A percentile compares a stretch with the other conserved stretches of the same genome.
These are phyloP conservation scores for Mimas tiliae DNA, from an alignment of 2,888 invertebrate genomes.

Conservation along the genomic window DNA sequence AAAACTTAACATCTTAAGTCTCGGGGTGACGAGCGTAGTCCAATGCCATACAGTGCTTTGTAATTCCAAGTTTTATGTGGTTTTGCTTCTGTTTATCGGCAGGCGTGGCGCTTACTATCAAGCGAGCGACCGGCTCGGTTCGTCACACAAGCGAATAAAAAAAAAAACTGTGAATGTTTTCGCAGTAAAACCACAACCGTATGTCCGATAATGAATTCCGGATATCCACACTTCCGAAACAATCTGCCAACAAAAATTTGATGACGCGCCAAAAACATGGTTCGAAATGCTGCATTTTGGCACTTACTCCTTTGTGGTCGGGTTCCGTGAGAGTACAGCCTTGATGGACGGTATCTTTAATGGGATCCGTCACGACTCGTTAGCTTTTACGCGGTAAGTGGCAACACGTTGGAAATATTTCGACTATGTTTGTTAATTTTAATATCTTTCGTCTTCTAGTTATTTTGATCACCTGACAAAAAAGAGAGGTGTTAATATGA, in stretches of 20 bases:
- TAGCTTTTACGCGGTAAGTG: slow-evolving; percentile 28
- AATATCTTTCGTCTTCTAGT: background rate
- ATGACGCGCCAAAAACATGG: slow-evolving; percentile 23
- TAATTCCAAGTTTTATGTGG: too few species aligned
- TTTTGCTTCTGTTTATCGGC: too few species aligned
- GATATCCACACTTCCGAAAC: slow-evolving; percentile 19
- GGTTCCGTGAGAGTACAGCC: slow-evolving; percentile 16
- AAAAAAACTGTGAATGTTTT: background rate
- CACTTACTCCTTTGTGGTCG: background rate
- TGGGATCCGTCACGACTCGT: slow-evolving; percentile 38
- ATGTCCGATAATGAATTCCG: slow-evolving; percentile 17
- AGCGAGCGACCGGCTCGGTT: too few species aligned
- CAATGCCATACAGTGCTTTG: too few species aligned
- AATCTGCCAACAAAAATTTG: slow-evolving; percentile 21
- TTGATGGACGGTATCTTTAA: slow-evolving; percentile 37
- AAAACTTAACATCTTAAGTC: too few species aligned
- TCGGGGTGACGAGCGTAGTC: too few species aligned
- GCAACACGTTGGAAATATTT: slow-evolving; percentile 1
- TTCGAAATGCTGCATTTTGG: background rate
- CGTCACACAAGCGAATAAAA: too few species aligned
- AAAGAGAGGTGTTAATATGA: too few species aligned
- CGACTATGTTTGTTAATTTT: background rate
- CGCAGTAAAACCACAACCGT: background rate
- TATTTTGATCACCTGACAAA: background rate
- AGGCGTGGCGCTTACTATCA: too few species aligned